Evolutionary conservation across 1,140 invertebrate genomes (phyloP), one percentile per base, ranked within the genome.

Genomic region (Trypoxylus dichotomus): DNA sequence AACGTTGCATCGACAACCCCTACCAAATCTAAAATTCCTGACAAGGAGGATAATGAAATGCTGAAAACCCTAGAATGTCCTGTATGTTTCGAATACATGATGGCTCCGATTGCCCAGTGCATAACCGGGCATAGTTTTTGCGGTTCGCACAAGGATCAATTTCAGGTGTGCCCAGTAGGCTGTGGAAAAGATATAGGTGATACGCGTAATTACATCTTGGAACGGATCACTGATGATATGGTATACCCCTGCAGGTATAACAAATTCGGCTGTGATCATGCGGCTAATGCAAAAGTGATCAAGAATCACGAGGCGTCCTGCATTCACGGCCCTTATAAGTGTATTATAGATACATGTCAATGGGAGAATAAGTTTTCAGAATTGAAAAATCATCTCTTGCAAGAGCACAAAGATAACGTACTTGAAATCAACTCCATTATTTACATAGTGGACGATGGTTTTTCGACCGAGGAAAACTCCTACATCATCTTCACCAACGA

Each of bases 71-170:
- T 84, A 21, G 83, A 83, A 76, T 84, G 83, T 78, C 82, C 83
- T 2, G 76, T 84, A 15, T 84, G 83, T 73, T 72, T 76, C 8
- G 76, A 80, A 8, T 82, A 82, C 43, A 83, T 84, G 79, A 72
- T 79, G 3, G 80, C 82, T 21, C 80, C 81, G 0, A 84, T 84
- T 76, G 80, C 58, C 15, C 82, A 83, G 74, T 84, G 83, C 73
- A 15, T 72, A 10, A 76, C 76, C 3, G 83, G 83, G 1, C 83
- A 84, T 76, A 83, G 83, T 76, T 81, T 84, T 43, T 84, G 83
- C 68, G 19, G 37, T 21, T 19, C 21, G 3, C 83, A 83, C 77
- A 80, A 81, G 58, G 21, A 47, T 11, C 15, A 73, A 63, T 13
- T 81, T 6, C 15, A 71, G 19, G 29, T 54, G 21, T 84, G 82